Percentiles rank a stretch among this genome's conserved stretches.
phyloP scores from a whole-genome alignment of 2,113 vertebrate genomes.

The Labeo catla region DNA sequence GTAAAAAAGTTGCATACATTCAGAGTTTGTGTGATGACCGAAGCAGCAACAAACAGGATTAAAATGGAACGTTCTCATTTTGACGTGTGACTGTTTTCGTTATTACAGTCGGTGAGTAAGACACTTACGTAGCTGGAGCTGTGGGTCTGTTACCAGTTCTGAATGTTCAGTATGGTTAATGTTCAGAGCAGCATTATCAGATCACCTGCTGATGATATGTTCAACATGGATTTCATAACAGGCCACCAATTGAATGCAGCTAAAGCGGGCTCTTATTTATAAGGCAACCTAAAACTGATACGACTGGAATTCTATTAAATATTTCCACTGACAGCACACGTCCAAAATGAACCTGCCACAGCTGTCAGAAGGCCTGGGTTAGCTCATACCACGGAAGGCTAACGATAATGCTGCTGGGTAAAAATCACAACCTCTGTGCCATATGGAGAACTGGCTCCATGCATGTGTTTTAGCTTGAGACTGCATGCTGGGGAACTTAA shows the following conservation, averaged over 20 bases:
- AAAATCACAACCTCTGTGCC: conserved; percentile 44
- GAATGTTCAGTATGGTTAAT: conserved; percentile 16
- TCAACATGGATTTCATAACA: conserved; percentile 5
- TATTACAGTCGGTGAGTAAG: background rate
- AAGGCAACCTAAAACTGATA: conserved; percentile 48
- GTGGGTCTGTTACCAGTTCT: conserved; percentile 38
- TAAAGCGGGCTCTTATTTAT: conserved; percentile 38
- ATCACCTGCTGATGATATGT: conserved; percentile 16
- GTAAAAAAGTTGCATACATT: conserved; percentile 54
- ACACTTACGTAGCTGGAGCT: background rate
- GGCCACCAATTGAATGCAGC: background rate
- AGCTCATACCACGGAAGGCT: conserved; percentile 27
- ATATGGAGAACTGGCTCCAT: conserved; percentile 53
- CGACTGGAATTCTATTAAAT: conserved; percentile 60
- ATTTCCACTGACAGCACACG: conserved; percentile 58
- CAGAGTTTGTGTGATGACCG: conserved; percentile 40
- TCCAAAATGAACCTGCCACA: conserved; percentile 54
- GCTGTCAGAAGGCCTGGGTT: conserved; percentile 46
- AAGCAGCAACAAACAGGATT: conserved; percentile 53
- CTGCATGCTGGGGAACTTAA: conserved; percentile 56
- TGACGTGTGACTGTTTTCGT: background rate
- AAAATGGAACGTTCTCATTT: conserved; percentile 6
- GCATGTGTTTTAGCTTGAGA: conserved; percentile 59
- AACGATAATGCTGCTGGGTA: conserved; percentile 35
- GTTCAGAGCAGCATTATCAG: conserved; percentile 13